phyloP scores from a whole-genome alignment of 1,140 invertebrate species.

The Diabrotica virgifera region DNA sequence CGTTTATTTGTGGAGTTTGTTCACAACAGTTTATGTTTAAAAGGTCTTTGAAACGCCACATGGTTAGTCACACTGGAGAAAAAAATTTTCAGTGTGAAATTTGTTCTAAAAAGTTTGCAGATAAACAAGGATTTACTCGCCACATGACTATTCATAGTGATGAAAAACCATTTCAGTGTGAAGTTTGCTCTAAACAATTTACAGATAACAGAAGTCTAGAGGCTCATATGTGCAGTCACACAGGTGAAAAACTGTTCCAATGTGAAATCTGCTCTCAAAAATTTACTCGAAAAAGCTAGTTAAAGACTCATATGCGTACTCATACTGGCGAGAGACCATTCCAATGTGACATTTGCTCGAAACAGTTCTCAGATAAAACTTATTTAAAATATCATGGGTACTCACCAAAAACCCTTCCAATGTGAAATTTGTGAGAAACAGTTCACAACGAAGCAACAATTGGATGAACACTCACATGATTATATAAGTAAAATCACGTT shows the following conservation, averaged over 20 bases:
- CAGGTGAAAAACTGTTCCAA: slow-evolving; percentile 56
- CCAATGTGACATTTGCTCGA: not conserved
- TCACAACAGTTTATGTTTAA: slow-evolving; percentile 61
- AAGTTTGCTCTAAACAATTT: slow-evolving; percentile 72
- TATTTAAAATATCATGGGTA: not conserved
- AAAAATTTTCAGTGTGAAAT: slow-evolving; percentile 61
- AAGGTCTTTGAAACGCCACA: slow-evolving; percentile 60
- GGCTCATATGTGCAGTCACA: slow-evolving; percentile 49
- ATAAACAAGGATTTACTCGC: slow-evolving; percentile 58
- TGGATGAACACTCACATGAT: slow-evolving; percentile 29
- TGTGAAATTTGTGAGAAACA: slow-evolving; percentile 8
- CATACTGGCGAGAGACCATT: slow-evolving; percentile 60
- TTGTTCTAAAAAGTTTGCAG: slow-evolving; percentile 63
- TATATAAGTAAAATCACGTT: slow-evolving; percentile 66
- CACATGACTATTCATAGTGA: slow-evolving; percentile 64
- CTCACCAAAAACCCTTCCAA: not conserved
- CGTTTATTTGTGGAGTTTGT: slow-evolving; percentile 66
- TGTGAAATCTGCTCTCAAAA: slow-evolving; percentile 63
- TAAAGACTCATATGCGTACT: slow-evolving; percentile 10
- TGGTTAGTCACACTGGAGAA: slow-evolving; percentile 57
- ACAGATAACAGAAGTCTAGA: slow-evolving; percentile 54
- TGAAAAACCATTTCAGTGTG: slow-evolving; percentile 64
- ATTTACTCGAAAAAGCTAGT: slow-evolving; percentile 54
- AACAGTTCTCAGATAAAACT: not conserved
- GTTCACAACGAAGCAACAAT: not conserved